These are phyloP conservation scores for Eupithecia subfuscata DNA, from an alignment of 2,888 invertebrate species.

Conservation along the genomic window DNA sequence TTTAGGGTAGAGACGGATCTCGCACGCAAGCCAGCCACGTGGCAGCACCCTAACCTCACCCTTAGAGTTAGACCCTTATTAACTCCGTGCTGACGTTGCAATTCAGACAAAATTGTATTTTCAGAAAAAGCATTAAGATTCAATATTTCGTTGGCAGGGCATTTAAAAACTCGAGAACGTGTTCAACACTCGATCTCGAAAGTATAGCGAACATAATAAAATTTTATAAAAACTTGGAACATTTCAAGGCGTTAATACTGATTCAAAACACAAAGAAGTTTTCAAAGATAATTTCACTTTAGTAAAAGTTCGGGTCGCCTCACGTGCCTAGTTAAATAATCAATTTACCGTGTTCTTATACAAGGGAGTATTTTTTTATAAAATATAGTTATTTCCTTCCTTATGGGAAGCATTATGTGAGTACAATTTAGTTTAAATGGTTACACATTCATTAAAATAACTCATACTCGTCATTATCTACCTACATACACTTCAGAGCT, in stretches of 20 bases:
- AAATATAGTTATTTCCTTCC: neutral
- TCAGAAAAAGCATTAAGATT: neutral
- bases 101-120: slow-evolving; percentile 5
- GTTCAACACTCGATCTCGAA: neutral
- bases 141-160: neutral
- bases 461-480: neutral
- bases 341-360: slow-evolving; percentile 17
- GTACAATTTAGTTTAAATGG: neutral
- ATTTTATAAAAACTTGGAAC: slow-evolving; percentile 8
- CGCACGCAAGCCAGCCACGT: neutral
- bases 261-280: slow-evolving; percentile 13
- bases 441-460: neutral
- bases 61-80: slow-evolving; percentile 5
- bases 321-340: slow-evolving; percentile 20
- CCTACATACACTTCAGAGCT: neutral
- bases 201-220: neutral
- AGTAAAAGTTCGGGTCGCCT: slow-evolving; percentile 20
- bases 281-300: slow-evolving; percentile 27
- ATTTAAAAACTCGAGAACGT: neutral
- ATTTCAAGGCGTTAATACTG: slow-evolving; percentile 6
- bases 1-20: slow-evolving; percentile 4
- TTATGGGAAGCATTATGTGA: neutral
- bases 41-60: neutral
- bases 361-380: neutral
- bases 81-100: neutral